Evolutionary conservation across 2,888 invertebrate genomes (phyloP).

Genomic region (Syrista parreyssii): DNA sequence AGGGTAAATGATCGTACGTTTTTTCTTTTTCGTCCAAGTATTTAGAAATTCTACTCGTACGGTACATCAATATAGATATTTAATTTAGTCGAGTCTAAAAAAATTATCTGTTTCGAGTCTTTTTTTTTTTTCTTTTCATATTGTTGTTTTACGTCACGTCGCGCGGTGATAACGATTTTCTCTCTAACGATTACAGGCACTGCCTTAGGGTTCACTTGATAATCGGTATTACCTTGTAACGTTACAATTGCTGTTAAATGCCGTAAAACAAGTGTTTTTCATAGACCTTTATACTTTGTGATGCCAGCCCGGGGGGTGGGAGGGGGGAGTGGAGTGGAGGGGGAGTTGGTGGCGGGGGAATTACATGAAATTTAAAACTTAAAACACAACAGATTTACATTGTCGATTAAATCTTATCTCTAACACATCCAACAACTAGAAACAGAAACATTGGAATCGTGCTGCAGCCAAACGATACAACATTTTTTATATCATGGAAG

Average conservation of each 20-base stretch:
- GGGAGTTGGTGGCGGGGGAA: background rate
- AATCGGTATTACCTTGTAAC: background rate
- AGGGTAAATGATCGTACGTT: background rate
- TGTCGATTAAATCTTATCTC: slow-evolving; percentile 43
- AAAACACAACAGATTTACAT: slow-evolving; percentile 47
- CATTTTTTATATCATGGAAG: slow-evolving; percentile 22
- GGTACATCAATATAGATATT: background rate
- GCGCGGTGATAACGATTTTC: background rate
- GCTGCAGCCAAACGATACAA: slow-evolving; percentile 35
- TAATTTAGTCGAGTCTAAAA: background rate
- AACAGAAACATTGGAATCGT: slow-evolving; percentile 48
- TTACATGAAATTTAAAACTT: slow-evolving; percentile 23
- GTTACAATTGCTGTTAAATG: background rate
- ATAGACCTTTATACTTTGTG: background rate
- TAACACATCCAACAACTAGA: slow-evolving; percentile 53
- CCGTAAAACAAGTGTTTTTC: background rate
- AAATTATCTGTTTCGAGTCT: background rate
- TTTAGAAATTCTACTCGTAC: background rate
- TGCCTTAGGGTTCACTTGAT: background rate
- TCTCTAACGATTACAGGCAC: background rate
- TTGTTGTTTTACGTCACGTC: background rate
- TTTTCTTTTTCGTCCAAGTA: background rate
- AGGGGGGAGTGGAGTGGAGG: slow-evolving; percentile 10
- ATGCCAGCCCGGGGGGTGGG: background rate
- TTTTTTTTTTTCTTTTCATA: background rate